A percentile compares a stretch with the other conserved stretches of the same genome.
Conservation (phyloP, 2,113 vertebrate species). For the Tamias sibiricus region DNA sequence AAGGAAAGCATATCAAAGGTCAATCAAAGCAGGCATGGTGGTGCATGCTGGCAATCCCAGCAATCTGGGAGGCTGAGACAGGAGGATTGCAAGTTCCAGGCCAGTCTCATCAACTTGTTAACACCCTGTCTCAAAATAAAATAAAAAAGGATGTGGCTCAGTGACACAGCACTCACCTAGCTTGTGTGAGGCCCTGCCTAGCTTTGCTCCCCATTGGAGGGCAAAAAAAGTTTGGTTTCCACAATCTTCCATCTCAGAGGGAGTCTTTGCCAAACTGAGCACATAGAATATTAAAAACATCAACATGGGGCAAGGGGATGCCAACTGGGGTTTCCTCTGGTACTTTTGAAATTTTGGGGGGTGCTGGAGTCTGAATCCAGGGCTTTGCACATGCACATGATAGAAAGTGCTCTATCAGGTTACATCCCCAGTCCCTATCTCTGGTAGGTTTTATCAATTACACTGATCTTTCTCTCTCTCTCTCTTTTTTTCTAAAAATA, state of each 20-base stretch:
- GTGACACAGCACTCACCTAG: too few relatives aligned
- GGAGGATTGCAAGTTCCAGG: not conserved
- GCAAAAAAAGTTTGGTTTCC: not conserved
- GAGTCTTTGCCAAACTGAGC: not conserved
- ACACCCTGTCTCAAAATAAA: too few relatives aligned
- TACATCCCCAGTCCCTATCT: not conserved
- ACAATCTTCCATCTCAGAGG: not conserved
- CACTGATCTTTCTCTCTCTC: constrained; percentile 38
- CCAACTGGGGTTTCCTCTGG: constrained; percentile 2
- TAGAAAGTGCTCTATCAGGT: not conserved
- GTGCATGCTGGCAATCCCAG: not conserved
- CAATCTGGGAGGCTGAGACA: not conserved
- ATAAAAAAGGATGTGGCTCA: too few relatives aligned
- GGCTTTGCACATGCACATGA: not conserved
- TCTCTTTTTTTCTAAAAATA: constrained; percentile 50
- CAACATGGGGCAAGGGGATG: not conserved
- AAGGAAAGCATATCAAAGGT: not conserved
- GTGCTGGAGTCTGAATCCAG: not conserved
- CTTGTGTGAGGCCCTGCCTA: not conserved
- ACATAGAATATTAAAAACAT: not conserved
- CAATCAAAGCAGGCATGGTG: not conserved
- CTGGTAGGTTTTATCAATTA: constrained; percentile 35
- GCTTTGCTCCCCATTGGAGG: not conserved
- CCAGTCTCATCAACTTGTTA: too few relatives aligned
- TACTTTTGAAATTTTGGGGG: not conserved